Evolutionary conservation across 30 jellyfish, hydroid and myxozoan species (phyloP), one percentile per base, ranked within the genome.

Genomic region (Rhopilema esculentum): DNA sequence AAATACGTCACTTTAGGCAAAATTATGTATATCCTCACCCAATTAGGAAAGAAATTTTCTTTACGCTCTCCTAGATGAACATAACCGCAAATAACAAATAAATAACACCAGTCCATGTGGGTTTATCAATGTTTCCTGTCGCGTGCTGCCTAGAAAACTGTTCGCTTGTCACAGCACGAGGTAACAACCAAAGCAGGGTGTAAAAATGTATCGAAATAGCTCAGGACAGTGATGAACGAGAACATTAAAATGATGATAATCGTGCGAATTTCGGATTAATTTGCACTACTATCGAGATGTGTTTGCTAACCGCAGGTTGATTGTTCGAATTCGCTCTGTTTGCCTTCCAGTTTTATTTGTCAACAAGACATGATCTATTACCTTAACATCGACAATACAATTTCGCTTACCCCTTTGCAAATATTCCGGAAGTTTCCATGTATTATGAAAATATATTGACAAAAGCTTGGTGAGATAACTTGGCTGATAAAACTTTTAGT

Each of bases 81-180:
- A 29, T 66, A 66, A 66, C 90, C 90, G 65, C 82, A 80, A 80
- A 62, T 64, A 66, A 80, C 90, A 66, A 80, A 68, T 80, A 80
- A 66, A 65, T 80, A 80, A 64, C 90, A 52, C 90, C 72, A 30
- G 90, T 79, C 80, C 82, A 80, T 80, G 90, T 48, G 90, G 90
- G 82, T 80, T 50, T 65, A 30, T 52, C 90, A 32, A 32, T 80
- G 79, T 68, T 80, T 80, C 90, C 90, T 80, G 90, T 80, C 90
- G 90, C 90, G 90, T 80, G 90, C 90, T 80, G 69, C 80, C 82
- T 51, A 28, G 75, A 71, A 76, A 80, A 80, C 90, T 80, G 31
- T 80, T 80, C 89, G 48, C 49, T 21, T 15, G 48, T 73, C 33
- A 77, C 87, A 80, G 90, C 73, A 18, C 33, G 90, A 63, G 20